Evolutionary conservation across 2,113 vertebrate species (phyloP).

Genomic region (Empidonax traillii): DNA sequence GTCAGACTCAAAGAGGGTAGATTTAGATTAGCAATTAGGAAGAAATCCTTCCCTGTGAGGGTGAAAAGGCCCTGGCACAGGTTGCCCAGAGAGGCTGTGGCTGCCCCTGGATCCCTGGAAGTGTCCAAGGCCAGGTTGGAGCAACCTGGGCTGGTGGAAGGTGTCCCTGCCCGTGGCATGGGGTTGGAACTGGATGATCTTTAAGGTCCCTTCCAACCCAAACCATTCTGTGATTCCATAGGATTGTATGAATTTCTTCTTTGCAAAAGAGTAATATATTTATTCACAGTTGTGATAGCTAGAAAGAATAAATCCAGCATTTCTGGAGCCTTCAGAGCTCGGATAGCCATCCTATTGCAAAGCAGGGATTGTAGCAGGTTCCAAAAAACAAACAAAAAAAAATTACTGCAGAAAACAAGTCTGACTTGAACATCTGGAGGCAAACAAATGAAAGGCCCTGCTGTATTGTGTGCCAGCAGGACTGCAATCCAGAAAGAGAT

Average conservation of each 20-base stretch:
- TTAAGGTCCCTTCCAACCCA: background rate
- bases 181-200: background rate
- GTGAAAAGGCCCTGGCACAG: background rate
- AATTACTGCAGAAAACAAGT: slow-evolving; percentile 36
- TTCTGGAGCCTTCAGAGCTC: background rate
- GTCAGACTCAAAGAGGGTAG: background rate
- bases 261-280: background rate
- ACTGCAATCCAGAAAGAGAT: slow-evolving; percentile 47
- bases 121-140: background rate
- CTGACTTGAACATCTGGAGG: slow-evolving; percentile 65
- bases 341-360: background rate
- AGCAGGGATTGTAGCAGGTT: background rate
- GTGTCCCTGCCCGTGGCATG: background rate
- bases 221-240: background rate
- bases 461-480: slow-evolving; percentile 37
- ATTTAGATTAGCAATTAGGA: background rate
- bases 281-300: background rate
- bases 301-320: background rate
- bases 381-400: background rate
- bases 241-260: background rate
- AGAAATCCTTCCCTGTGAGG: background rate
- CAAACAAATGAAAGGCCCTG: slow-evolving; percentile 57
- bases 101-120: background rate
- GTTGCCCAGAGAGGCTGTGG: background rate
- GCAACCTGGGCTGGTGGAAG: background rate